Base-by-base conservation (phyloP, 2,113 vertebrate genomes). In the Meriones unguiculatus region DNA sequence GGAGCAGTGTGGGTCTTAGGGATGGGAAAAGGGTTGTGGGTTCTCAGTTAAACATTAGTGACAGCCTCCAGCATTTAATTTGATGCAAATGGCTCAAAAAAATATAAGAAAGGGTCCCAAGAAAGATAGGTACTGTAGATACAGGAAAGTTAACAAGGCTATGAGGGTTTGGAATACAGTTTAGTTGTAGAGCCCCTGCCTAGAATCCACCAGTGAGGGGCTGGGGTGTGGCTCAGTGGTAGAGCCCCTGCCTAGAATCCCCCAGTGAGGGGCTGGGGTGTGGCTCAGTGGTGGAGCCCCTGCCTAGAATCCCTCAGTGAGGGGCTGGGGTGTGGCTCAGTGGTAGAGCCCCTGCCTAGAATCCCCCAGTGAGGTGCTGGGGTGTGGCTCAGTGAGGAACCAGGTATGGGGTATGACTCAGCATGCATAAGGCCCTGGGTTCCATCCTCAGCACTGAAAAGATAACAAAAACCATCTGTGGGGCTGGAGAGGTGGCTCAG, bases 121-220 rank as follows among this genome's bases (percentile, higher is more conserved):
- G 91, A 77, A 90, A 30, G 52, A 64, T n/a, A 82, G 57, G 41
- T 72, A 28, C 64, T 99, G 52, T 81, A 54, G 70, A 18, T 52
- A 82, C 38, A n/a, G 72, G 64, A 46, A 87, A 76, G 14, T 59
- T 96, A 94, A 78, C 17, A 75, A 93, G 84, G 75, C 28, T 87
- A 17, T 88, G 64, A 70, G 88, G 41, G 24, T 46, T 87, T 24
- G 17, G 41, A 17, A 18, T 52, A 28, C 28, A 35, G 18, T 70
- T 67, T n/a, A 54, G 32, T 41, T 54, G 35, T n/a, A 73, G 65
- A 82, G 20, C 22, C 17, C n/a, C 38, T 80, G 35, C 65, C 35
- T 88, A 38, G 35, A 72, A 38, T 87, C 50, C 14, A 32, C 30
- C 46, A 72, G 50, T 38, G 35, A 87, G 18, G 85, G 57, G 24